phyloP scores from a whole-genome alignment of 2,797 vertebrate genomes.

The Echiichthys vipera region DNA sequence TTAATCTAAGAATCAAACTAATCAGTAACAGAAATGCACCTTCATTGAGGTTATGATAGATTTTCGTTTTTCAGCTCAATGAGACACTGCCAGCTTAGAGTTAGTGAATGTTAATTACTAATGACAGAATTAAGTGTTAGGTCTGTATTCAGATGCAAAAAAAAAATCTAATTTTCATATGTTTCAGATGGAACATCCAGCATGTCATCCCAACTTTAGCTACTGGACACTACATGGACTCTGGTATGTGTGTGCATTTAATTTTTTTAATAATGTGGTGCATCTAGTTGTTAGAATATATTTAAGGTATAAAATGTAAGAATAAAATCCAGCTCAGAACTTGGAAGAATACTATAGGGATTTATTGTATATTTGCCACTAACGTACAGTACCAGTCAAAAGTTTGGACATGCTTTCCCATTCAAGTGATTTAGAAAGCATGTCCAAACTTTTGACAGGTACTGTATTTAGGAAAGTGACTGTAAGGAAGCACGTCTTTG shows the following conservation, averaged over 20 bases:
- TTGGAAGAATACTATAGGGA: not conserved
- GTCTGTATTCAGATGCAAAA: not conserved
- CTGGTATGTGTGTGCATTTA: constrained; percentile 76
- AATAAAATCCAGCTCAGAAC: not conserved
- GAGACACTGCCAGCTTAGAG: not conserved
- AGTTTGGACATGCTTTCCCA: no score
- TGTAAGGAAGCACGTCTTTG: no score
- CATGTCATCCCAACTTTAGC: constrained; percentile 75
- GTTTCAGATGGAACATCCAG: constrained; percentile 76
- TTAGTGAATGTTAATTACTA: not conserved
- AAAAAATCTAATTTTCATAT: not conserved
- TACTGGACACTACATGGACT: constrained; percentile 87
- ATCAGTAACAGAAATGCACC: not conserved
- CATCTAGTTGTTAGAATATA: no score
- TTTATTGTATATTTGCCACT: not conserved
- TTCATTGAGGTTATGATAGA: not conserved
- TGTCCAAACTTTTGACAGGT: no score
- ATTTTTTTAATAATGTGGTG: no score
- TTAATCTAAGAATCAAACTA: not conserved
- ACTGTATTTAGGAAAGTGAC: not conserved
- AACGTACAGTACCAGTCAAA: not conserved
- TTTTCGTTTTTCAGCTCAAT: not conserved
- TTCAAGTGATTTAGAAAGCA: no score
- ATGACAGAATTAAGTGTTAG: not conserved
- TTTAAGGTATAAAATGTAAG: not conserved